Percentiles rank a stretch among this genome's conserved stretches.
Evolutionary conservation across 2,797 vertebrate species (phyloP).

Genomic region (Tapirus indicus): DNA sequence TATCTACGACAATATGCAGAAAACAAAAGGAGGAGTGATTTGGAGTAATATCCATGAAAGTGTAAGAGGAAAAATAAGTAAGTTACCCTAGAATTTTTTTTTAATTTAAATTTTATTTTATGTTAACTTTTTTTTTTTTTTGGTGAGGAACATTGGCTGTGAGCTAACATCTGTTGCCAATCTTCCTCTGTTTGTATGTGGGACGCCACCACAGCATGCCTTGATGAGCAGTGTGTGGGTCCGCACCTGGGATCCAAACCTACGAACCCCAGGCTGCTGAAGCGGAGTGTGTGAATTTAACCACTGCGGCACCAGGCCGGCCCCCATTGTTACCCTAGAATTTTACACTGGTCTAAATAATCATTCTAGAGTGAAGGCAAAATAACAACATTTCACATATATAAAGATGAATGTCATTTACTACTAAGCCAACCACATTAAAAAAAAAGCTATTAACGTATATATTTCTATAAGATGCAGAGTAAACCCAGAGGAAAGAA

Average conservation of each 20-base stretch:
- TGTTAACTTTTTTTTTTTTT: no score
- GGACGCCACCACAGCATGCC: no score
- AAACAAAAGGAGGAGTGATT: neutral
- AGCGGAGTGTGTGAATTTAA: no score
- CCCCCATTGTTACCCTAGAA: neutral
- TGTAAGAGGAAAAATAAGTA: neutral
- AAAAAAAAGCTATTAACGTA: neutral
- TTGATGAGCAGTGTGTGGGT: no score
- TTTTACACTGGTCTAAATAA: neutral
- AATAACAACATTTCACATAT: conserved; percentile 1
- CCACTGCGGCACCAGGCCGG: no score
- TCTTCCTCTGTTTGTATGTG: no score
- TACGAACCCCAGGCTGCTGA: no score
- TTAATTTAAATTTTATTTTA: no score
- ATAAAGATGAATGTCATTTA: neutral
- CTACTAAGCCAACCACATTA: neutral
- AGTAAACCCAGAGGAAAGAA: neutral
- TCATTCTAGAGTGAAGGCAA: neutral
- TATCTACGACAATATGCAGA: neutral
- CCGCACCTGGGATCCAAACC: no score
- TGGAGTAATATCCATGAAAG: neutral
- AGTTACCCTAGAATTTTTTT: neutral
- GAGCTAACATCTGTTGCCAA: no score
- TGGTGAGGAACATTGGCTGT: no score
- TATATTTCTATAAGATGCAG: neutral